Evolutionary conservation across 2,888 invertebrate genomes (phyloP), one percentile per base, ranked within the genome.

Genomic region (Ophion slaviceki): DNA sequence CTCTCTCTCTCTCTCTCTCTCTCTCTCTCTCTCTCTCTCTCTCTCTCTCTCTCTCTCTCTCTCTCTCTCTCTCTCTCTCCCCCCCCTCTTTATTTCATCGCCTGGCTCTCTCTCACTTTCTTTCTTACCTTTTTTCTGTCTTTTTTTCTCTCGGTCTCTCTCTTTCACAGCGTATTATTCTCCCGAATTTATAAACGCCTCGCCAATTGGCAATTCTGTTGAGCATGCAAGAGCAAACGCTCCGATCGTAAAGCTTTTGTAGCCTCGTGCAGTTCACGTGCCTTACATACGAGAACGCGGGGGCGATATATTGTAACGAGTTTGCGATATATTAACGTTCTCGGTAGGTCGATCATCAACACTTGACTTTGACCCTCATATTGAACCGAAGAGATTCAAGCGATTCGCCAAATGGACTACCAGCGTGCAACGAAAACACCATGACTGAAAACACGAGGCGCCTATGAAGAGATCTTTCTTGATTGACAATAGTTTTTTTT

Each of bases 291-390:
- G 74, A 80, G 71, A 75, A 28, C 28, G 66, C 59, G 74, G 24
- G 36, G 7, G 59, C 45, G 28, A 32, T 66, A 67, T 61, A 82
- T 85, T 76, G 72, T 76, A 82, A 80, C 85, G 76, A 80, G 82
- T 77, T 68, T 57, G 76, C 45, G 80, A 64, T 24, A 68, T 76
- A 72, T 80, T 77, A 82, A 82, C 62, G 53, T 47, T 82, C 61
- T 36, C 67, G 76, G 62, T 72, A 72, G 82, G 85, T 85, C 77
- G 72, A 74, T 82, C 80, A 40, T 17, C 20, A 76, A 79, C 82
- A 76, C 61, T 85, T 85, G 85, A 82, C 80, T 85, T 80, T 85
- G 85, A 85, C 82, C 82, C 80, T 71, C 57, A 40, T 11, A 68
- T 53, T 67, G 85, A 82, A 85, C 59, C 75, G 32, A 47, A 47